Percentiles rank a stretch among this genome's conserved stretches.
Conservation (phyloP, 2,888 invertebrate species). For the Hecatera dysodea region DNA sequence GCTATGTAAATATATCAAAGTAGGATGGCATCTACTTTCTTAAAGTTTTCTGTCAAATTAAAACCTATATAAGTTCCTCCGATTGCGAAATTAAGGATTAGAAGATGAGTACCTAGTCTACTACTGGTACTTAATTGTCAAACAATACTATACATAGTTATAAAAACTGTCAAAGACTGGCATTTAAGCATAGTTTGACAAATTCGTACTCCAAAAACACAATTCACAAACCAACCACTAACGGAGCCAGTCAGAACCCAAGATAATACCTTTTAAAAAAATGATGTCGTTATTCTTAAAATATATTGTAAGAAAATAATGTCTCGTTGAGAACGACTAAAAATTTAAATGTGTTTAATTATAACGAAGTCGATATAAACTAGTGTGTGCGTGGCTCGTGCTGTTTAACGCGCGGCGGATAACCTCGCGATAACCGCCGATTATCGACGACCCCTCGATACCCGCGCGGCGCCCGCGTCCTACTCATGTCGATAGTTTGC, state of each 20-base stretch:
- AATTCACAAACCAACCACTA: too few species aligned
- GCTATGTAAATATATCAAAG: too few species aligned
- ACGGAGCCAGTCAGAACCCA: background rate
- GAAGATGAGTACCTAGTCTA: too few species aligned
- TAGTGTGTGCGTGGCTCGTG: conserved; percentile 72
- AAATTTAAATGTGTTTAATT: conserved; percentile 37
- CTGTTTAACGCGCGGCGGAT: conserved; percentile 67
- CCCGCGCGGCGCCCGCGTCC: conserved; percentile 7
- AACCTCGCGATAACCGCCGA: conserved; percentile 69
- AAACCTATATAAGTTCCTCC: background rate
- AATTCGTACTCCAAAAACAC: too few species aligned
- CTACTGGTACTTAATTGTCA: too few species aligned
- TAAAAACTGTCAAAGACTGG: too few species aligned
- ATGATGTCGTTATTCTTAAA: background rate
- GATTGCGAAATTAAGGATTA: too few species aligned
- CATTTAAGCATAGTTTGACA: too few species aligned
- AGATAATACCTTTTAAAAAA: too few species aligned
- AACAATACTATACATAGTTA: too few species aligned
- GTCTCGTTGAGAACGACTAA: background rate
- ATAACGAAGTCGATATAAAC: conserved; percentile 22
- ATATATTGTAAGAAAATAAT: background rate
- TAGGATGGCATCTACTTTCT: background rate
- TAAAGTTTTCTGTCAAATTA: background rate
- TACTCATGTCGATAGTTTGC: conserved; percentile 55
- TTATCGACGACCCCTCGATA: conserved; percentile 65